Evolutionary conservation across 1,140 invertebrate genomes (phyloP), one percentile per base, ranked within the genome.

Genomic region (Rhynchophorus ferrugineus): DNA sequence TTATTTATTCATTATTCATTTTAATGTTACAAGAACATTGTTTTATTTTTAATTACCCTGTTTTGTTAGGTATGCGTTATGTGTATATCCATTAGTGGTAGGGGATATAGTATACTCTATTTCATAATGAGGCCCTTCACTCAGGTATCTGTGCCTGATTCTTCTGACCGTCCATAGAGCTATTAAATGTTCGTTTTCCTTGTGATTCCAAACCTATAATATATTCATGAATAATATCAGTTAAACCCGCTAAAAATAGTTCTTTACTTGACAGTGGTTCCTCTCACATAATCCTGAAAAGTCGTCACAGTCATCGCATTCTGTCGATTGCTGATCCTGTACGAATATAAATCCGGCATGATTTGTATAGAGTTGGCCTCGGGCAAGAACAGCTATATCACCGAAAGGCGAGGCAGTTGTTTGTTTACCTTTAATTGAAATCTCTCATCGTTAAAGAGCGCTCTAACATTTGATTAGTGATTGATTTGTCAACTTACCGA

Each of bases 161-260:
- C 78, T 71, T 62, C 81, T 79, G 0, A 83, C 78, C 2, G 75
- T 77, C 80, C 80, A 83, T 44, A 78, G 61, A 0, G 79, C 79
- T 56, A 74, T 73, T 2, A 78, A 65, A 44, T 71, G 69, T 49
- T 70, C 64, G 53, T 65, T 65, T 38, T 71, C 70, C 34, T 66
- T 58, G 8, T 52, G 51, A 14, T 41, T 47, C 42, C 60, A 61
- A 11, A 35, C 16, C 46, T 63, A 29, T 39, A 44, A 55, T 18
- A 7, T 9, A 6, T 16, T 33, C 14, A 19, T 43, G 9, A 43
- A n/a, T 16, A 34, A 1, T 45, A 45, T n/a, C 1, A 45, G 24
- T 29, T 13, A 33, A 1, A 33, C 6, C 34, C 17, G 17, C 17
- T 29, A 34, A 9, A 14, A 17, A 43, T 43, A 8, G 29, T 39